Base-by-base conservation (phyloP, 1,140 invertebrate genomes). In the Achroia grisella region DNA sequence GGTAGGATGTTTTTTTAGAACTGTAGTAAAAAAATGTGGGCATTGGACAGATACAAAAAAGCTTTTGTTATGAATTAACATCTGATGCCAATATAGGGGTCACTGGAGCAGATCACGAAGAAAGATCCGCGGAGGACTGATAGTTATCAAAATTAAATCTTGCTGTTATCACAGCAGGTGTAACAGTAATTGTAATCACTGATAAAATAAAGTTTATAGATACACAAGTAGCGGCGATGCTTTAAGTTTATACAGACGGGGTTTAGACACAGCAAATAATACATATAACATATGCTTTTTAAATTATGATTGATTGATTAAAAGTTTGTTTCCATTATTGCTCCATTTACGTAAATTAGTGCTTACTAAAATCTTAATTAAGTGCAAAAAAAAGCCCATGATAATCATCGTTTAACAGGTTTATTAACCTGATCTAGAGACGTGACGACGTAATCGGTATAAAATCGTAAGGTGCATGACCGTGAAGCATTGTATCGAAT, bases 101-200 rank as follows among this genome's bases (percentile, higher is more conserved):
- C 52, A 74, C 64, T 59, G 49, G 71, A 63, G 47, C 58, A 72
- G 61, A 66, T 71, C 30, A 6, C 52, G 47, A 56, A 48, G 33
- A 44, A 56, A 50, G 53, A 64, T 58, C 48, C 17, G 45, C 47
- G n/a, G 55, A 52, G 54, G 59, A 51, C 49, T 48, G 58, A 73
- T 76, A 63, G 51, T 64, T 67, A 76, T 76, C 69, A 54, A 68
- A 71, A 76, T 73, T 68, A 64, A 67, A 66, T 67, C 59, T 61
- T n/a, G n/a, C n/a, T n/a, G n/a, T n/a, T n/a, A n/a, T n/a, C 69
- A 37, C 71, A 71, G 66, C 73, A 59, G 67, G 71, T 71, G 65
- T 48, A 64, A n/a, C n/a, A n/a, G n/a, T n/a, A 56, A 60, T 52
- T 62, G 56, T 67, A 72, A 67, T 60, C 48, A 55, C 29, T 53